Conservation (phyloP, 1,140 invertebrate genomes). For the Lucilia sericata region DNA sequence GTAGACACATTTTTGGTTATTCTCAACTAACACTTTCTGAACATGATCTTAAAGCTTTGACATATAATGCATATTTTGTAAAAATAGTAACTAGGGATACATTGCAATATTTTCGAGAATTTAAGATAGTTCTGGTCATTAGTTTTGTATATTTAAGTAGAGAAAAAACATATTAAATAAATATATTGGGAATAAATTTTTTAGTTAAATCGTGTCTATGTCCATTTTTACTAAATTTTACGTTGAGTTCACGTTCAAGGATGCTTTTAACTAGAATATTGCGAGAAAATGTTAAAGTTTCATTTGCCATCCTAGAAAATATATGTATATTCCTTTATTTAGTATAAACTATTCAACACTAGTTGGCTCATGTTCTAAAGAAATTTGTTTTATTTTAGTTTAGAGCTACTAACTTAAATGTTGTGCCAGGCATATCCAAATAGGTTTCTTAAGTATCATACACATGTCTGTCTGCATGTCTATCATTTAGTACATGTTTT, state of each 20-base stretch:
- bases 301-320: neutral
- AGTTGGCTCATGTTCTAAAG: slow-evolving; percentile 1
- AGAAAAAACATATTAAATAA: neutral
- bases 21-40: neutral
- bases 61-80: neutral
- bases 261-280: neutral
- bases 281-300: neutral
- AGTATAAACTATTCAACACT: slow-evolving; percentile 21
- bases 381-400: slow-evolving; percentile 18
- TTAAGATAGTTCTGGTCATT: neutral
- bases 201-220: neutral
- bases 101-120: neutral
- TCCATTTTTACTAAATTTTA: slow-evolving; percentile 10
- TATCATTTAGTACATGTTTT: no score
- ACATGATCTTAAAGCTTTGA: neutral
- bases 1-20: neutral
- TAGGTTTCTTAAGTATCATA: slow-evolving; percentile 36
- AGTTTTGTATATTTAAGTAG: neutral
- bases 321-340: no score
- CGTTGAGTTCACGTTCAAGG: slow-evolving; percentile 35
- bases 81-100: neutral
- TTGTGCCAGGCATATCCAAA: slow-evolving; percentile 37
- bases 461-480: neutral
- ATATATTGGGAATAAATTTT: neutral
- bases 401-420: slow-evolving; percentile 31